Conservation (phyloP, 2,888 invertebrate species). For the Uloborus plumipes region DNA sequence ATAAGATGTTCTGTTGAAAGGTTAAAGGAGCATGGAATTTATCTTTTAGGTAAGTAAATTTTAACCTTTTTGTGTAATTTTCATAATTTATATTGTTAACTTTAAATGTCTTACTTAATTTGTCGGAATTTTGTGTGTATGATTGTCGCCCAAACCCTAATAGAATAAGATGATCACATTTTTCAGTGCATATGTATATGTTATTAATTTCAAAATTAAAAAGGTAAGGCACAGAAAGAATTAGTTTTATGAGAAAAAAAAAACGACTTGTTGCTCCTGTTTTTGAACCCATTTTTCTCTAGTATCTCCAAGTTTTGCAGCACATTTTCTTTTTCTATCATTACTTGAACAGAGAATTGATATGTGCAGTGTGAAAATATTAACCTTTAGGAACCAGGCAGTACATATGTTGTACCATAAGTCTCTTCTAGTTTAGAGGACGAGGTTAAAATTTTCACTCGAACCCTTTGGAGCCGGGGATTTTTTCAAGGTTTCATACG, state of each 20-base stretch:
- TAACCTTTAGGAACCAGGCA: neutral
- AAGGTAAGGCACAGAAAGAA: too few species aligned
- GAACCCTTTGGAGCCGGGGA: too few species aligned
- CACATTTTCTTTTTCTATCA: neutral
- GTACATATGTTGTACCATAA: too few species aligned
- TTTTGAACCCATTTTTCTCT: too few species aligned
- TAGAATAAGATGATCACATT: neutral
- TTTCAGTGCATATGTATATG: too few species aligned
- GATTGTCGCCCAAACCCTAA: neutral
- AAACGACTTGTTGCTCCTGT: too few species aligned
- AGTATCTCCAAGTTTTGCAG: too few species aligned
- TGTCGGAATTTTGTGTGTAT: neutral
- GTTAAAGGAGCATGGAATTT: conserved; percentile 63
- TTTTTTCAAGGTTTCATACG: too few species aligned
- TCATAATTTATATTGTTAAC: neutral
- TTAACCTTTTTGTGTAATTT: neutral
- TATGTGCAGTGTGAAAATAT: neutral
- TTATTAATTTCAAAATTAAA: too few species aligned
- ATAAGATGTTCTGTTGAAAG: conserved; percentile 66
- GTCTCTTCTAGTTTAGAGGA: too few species aligned
- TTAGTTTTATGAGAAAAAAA: too few species aligned
- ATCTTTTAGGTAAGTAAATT: conserved; percentile 79
- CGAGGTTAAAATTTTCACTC: too few species aligned
- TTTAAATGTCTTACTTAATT: neutral
- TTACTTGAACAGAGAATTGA: neutral